Evolutionary conservation across 64 coral and sea anemone genomes (phyloP).

Genomic region (Montipora efflorescens): DNA sequence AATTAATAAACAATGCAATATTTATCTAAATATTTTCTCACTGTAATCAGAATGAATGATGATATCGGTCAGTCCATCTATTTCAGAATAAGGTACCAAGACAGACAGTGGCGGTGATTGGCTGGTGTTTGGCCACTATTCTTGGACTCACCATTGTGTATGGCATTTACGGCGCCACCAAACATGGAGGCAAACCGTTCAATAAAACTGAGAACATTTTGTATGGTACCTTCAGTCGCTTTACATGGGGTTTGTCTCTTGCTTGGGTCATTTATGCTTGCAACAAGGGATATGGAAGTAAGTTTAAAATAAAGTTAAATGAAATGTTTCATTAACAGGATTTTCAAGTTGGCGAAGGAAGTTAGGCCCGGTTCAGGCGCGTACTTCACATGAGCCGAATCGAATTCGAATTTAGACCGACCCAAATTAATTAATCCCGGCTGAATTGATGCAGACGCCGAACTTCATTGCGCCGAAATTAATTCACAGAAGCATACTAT

Average conservation of each 20-base stretch:
- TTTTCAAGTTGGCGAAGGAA: not conserved
- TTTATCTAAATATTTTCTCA: too few species aligned
- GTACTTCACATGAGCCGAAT: too few species aligned
- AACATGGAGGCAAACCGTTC: slow-evolving; percentile 58
- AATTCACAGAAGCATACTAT: too few species aligned
- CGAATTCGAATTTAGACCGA: too few species aligned
- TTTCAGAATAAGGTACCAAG: not conserved
- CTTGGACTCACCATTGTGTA: slow-evolving; percentile 65
- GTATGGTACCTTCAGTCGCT: slow-evolving; percentile 77
- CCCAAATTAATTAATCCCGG: too few species aligned
- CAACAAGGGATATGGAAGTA: slow-evolving; percentile 88
- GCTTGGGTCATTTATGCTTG: slow-evolving; percentile 89
- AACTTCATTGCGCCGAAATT: too few species aligned
- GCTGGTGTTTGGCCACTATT: slow-evolving; percentile 57
- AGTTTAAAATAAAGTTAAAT: not conserved
- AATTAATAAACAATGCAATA: too few species aligned
- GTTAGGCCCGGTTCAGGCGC: too few species aligned
- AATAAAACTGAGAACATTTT: slow-evolving; percentile 72
- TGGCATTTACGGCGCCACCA: slow-evolving; percentile 67
- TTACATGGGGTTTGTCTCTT: slow-evolving; percentile 77
- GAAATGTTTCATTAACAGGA: not conserved
- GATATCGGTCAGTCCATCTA: not conserved
- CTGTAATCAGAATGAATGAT: too few species aligned
- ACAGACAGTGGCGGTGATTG: not conserved
- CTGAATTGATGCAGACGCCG: too few species aligned